These are phyloP conservation scores for Dioctria rufipes DNA, from an alignment of 2,888 invertebrate genomes.

Conservation along the genomic window DNA sequence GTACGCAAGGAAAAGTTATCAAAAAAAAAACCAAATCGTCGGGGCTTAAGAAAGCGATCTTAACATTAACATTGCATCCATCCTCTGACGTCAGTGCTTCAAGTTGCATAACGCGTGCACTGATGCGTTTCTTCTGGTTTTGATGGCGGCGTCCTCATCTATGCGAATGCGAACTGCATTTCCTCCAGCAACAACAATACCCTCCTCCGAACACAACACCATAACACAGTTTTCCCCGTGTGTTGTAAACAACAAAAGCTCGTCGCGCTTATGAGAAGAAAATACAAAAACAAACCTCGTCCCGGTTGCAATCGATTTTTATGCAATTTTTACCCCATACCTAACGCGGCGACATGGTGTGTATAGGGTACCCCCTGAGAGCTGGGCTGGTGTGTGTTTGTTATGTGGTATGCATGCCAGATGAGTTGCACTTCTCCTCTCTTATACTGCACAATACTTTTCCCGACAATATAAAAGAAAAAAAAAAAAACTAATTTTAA, in stretches of 20 bases:
- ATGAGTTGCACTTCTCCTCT: no score
- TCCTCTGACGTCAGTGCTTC: constrained; percentile 31
- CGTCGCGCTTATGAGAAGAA: not conserved
- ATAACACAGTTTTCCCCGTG: not conserved
- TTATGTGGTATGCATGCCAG: no score
- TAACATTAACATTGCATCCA: constrained; percentile 53
- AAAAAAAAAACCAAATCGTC: constrained; percentile 20
- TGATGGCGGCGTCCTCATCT: not conserved
- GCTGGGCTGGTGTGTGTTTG: no score
- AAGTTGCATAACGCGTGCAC: constrained; percentile 23
- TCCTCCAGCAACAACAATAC: not conserved
- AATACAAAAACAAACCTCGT: not conserved
- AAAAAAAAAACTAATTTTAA: not conserved
- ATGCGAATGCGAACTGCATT: not conserved
- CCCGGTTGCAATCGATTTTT: not conserved
- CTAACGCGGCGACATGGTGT: not conserved
- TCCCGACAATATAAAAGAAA: not conserved
- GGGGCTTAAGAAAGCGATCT: constrained; percentile 6
- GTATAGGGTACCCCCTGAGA: not conserved
- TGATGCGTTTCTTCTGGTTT: not conserved
- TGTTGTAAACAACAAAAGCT: not conserved
- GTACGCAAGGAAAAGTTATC: constrained; percentile 5
- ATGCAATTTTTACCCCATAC: not conserved
- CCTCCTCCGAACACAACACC: no score
- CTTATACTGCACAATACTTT: no score